Conservation (phyloP, 35 echinoderm and acorn worm species). For the Ophiothrix spiculata region DNA sequence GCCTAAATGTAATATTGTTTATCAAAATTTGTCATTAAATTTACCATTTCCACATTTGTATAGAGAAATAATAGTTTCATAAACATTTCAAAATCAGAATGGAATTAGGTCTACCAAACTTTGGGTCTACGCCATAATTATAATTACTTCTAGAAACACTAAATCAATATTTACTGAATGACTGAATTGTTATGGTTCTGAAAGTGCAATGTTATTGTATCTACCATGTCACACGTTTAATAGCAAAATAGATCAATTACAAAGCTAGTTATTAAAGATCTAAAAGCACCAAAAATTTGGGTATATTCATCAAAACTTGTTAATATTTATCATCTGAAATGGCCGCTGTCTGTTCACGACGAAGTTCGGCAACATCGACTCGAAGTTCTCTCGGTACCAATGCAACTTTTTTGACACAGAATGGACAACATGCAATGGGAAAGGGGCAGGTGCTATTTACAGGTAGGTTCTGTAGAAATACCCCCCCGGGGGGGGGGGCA, state of each 20-base stretch:
- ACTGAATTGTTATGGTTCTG: background rate
- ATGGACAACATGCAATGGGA: constrained; percentile 70
- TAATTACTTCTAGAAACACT: background rate
- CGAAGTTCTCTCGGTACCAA: constrained; percentile 36
- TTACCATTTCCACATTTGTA: too few species aligned
- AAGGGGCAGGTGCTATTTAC: constrained; percentile 75
- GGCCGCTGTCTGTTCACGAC: constrained; percentile 17
- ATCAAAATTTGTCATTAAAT: too few species aligned
- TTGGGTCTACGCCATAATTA: too few species aligned
- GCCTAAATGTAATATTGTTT: background rate
- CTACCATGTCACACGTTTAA: too few species aligned
- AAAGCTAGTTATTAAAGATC: background rate
- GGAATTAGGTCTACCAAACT: background rate
- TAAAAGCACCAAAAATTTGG: background rate
- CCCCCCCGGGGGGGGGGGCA: too few species aligned
- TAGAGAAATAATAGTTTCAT: background rate
- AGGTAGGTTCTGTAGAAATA: too few species aligned
- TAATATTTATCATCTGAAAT: background rate
- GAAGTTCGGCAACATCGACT: constrained; percentile 11
- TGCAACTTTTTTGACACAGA: constrained; percentile 68
- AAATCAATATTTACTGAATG: background rate
- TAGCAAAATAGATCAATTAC: background rate
- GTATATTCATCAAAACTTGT: background rate
- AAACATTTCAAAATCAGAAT: background rate
- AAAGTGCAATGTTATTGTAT: background rate